Percentiles rank a stretch among this genome's conserved stretches.
These are phyloP conservation scores for Pleuronectes platessa DNA, from an alignment of 2,113 vertebrate genomes.

Conservation along the genomic window DNA sequence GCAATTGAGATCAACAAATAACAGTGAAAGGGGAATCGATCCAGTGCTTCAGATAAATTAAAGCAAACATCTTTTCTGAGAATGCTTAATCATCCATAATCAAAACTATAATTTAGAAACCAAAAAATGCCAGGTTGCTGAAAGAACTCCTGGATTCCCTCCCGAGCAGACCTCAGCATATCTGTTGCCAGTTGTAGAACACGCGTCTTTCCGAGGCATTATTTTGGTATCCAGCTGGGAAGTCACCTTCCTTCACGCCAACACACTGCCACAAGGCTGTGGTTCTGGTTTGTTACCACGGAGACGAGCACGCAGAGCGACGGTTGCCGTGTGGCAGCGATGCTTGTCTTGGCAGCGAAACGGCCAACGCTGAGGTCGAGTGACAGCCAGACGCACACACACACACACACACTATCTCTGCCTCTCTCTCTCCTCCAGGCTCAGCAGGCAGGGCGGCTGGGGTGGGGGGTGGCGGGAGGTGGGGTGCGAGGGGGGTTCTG, in stretches of 20 bases:
- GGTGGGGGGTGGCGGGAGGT: conserved; percentile 2
- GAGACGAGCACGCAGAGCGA: conserved; percentile 60
- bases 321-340: conserved; percentile 63
- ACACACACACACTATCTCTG: not conserved
- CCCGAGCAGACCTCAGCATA: conserved; percentile 39
- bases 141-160: conserved; percentile 5
- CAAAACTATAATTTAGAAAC: conserved; percentile 2
- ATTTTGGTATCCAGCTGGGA: conserved; percentile 54
- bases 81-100: not conserved
- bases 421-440: conserved; percentile 58
- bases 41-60: not conserved
- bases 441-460: conserved; percentile 43
- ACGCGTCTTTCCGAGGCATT: conserved; percentile 39
- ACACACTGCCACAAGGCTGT: conserved; percentile 59
- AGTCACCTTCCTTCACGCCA: conserved; percentile 56
- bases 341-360: conserved; percentile 82
- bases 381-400: conserved; percentile 75
- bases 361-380: conserved; percentile 81
- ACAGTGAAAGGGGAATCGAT: too few relatives aligned
- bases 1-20: too few relatives aligned
- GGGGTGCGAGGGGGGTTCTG: conserved; percentile 14
- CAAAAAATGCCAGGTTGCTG: conserved; percentile 1
- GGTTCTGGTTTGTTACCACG: conserved; percentile 72
- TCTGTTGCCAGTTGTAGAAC: conserved; percentile 55
- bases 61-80: not conserved